Evolutionary conservation across 2,113 vertebrate genomes (phyloP), one percentile per base, ranked within the genome.

Genomic region (Asarcornis scutulata): DNA sequence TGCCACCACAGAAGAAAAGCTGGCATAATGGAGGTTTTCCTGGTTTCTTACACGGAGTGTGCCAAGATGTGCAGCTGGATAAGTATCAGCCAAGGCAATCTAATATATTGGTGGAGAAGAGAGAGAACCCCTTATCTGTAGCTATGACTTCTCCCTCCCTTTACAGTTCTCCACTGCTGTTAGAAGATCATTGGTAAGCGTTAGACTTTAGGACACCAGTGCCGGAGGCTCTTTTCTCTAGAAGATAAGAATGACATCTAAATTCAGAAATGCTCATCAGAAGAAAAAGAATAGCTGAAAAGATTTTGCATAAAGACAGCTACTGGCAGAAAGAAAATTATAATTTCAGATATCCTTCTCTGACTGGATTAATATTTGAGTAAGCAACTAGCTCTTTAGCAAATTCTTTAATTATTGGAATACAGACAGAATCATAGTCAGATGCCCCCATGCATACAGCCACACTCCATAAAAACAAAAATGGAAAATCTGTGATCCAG

Each of bases 321-420:
- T 74, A 93, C 50, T 86, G 64, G 69, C 90, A 96, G 72, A 22
- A 89, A 91, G 52, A 55, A 96, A 93, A 92, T 32, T n/a, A 92
- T 78, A 83, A 48, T 90, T 90, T 52, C 46, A 82, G 88, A 86
- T 81, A 92, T 67, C 46, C 34, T 86, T 40, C 60, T 75, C 69
- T 88, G 40, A 93, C 34, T 60, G 60, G 86, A 94, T 85, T 91
- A 95, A 80, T 89, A 90, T 93, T 93, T 91, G 85, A 93, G 71
- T 62, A 85, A 93, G 73, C 52, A 91, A 92, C 88, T 38, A 92
- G 56, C 17, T 95, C 77, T 91, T 68, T 12, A 17, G 66, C 64
- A 91, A 83, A 89, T 86, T 91, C 83, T 93, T 96, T 85, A 88
- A 72, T 83, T 93, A 77, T 14, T 88, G 83, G 36, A 92, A 88